Conservation (phyloP, 2,113 vertebrate genomes). For the Zingel zingel region DNA sequence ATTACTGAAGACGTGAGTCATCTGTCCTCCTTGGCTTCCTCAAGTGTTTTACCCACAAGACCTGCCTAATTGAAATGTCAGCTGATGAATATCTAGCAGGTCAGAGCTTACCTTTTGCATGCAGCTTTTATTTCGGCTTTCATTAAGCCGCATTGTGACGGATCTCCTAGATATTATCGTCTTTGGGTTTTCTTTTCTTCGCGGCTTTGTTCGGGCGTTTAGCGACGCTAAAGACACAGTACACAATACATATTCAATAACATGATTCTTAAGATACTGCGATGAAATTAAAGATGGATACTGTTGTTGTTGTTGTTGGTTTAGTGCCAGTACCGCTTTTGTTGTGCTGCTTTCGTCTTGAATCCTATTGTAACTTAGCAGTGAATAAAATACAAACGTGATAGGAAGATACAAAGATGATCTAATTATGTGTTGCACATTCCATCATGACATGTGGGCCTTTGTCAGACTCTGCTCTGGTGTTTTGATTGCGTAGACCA, state of each 20-base stretch:
- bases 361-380: too few species aligned
- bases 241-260: too few species aligned
- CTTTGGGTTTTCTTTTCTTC: neutral
- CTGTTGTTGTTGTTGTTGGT: too few species aligned
- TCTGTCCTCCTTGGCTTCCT: slow-evolving; percentile 9
- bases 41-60: neutral
- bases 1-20: slow-evolving; percentile 25
- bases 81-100: neutral
- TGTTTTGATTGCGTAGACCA: neutral
- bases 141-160: neutral
- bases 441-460: neutral
- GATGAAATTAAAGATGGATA: too few species aligned
- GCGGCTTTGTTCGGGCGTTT: neutral
- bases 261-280: too few species aligned
- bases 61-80: slow-evolving; percentile 2
- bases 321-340: too few species aligned
- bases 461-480: neutral
- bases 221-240: too few species aligned
- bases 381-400: too few species aligned
- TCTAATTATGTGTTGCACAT: neutral
- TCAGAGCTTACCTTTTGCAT: neutral
- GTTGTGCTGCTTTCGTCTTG: too few species aligned
- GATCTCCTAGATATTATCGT: neutral
- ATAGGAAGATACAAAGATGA: too few species aligned
- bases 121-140: neutral